phyloP scores from a whole-genome alignment of 2,797 vertebrate genomes.

The Periparus ater region DNA sequence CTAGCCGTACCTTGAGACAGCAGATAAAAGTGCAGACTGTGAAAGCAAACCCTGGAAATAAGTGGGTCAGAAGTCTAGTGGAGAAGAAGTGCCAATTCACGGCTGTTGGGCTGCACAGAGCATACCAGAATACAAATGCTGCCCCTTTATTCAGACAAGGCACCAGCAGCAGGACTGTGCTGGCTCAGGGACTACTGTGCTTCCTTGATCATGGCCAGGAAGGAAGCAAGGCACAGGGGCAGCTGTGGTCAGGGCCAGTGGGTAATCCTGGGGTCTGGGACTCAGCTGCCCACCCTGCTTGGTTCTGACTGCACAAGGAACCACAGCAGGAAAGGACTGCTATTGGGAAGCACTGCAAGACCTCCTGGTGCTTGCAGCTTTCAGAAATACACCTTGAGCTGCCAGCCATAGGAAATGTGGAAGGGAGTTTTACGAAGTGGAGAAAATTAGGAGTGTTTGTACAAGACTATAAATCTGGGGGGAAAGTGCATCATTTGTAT shows the following conservation, averaged over 20 bases:
- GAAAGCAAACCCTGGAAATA: neutral
- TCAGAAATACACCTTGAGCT: neutral
- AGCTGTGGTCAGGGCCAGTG: neutral
- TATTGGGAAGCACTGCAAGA: neutral
- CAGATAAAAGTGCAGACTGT: neutral
- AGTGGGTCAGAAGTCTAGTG: neutral
- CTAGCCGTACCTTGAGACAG: neutral
- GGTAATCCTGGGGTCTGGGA: neutral
- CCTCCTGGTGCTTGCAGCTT: neutral
- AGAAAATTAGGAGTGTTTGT: neutral
- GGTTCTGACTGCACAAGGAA: neutral
- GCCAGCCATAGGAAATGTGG: neutral
- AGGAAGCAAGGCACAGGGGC: neutral
- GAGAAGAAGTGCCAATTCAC: neutral
- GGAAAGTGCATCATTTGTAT: neutral
- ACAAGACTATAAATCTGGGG: neutral
- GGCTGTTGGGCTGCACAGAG: neutral
- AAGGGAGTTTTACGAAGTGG: neutral
- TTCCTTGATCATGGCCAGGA: neutral
- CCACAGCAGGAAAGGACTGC: neutral
- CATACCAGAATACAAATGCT: conserved; percentile 25
- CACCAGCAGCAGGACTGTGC: neutral
- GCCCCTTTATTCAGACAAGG: neutral
- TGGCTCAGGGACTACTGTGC: neutral
- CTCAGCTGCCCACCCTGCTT: neutral